Evolutionary conservation across 2,113 vertebrate genomes (phyloP).

Genomic region (Corvus moneduloides): DNA sequence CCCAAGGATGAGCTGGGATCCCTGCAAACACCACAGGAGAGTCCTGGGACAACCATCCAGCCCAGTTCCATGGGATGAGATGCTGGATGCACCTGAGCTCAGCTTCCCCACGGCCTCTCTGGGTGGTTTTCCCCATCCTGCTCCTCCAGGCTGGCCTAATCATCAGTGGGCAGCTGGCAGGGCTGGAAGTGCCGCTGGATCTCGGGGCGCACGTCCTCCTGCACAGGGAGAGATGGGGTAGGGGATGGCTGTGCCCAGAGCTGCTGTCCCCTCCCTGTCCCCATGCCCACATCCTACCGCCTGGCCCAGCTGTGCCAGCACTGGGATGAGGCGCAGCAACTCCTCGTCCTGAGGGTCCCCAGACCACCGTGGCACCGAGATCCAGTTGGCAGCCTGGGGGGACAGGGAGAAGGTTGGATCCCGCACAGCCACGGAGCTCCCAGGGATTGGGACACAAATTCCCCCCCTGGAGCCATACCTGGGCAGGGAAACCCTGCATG

Average conservation of each 20-base stretch:
- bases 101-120: rapidly evolving
- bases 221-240: rapidly evolving
- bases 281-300: background rate
- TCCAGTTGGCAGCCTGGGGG: slow-evolving; percentile 78
- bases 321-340: slow-evolving; percentile 71
- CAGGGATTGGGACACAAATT: rapidly evolving
- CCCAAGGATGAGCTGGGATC: background rate
- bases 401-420: rapidly evolving
- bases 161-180: slow-evolving; percentile 64
- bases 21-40: background rate
- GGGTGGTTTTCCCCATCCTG: rapidly evolving
- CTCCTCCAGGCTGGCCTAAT: background rate
- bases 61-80: rapidly evolving
- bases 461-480: slow-evolving; percentile 24
- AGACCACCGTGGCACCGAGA: slow-evolving; percentile 74
- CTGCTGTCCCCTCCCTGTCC: rapidly evolving
- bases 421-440: rapidly evolving
- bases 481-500: slow-evolving; percentile 77
- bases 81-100: rapidly evolving
- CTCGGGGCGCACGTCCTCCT: slow-evolving; percentile 75
- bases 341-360: slow-evolving; percentile 50
- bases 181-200: slow-evolving; percentile 73
- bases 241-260: background rate
- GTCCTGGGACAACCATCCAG: rapidly evolving
- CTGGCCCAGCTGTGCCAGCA: slow-evolving; percentile 72